Evolutionary conservation across 2,888 invertebrate genomes (phyloP).

Genomic region (Conus canariensis): DNA sequence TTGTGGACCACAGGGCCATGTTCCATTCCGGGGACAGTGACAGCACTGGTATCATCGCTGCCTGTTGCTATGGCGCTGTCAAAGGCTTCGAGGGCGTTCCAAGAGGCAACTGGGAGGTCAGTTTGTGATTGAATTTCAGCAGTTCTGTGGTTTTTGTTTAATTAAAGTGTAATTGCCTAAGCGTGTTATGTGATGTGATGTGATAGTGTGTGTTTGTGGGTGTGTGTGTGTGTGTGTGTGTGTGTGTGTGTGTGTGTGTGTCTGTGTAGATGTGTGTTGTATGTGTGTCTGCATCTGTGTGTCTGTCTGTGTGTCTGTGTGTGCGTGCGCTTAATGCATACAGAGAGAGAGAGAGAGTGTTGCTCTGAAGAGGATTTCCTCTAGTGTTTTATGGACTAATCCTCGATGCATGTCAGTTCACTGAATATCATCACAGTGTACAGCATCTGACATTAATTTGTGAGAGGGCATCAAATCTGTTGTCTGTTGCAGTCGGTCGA

Average conservation of each 20-base stretch:
- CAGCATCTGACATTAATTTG: background rate
- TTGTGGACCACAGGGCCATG: constrained; percentile 42
- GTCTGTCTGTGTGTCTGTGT: background rate
- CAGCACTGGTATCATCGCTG: constrained; percentile 75
- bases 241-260: background rate
- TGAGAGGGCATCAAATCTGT: too few species aligned
- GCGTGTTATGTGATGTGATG: background rate
- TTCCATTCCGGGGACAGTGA: constrained; percentile 77
- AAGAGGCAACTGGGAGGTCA: constrained; percentile 67
- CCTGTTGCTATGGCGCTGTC: constrained; percentile 73
- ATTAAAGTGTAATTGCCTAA: background rate
- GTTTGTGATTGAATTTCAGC: background rate
- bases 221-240: background rate
- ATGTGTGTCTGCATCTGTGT: background rate
- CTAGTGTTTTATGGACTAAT: too few species aligned
- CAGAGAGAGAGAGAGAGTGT: background rate
- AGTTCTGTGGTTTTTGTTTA: background rate
- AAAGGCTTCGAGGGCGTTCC: constrained; percentile 74
- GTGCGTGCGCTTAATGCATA: background rate
- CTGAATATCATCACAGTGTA: background rate
- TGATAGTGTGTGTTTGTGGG: background rate
- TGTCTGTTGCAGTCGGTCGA: constrained; percentile 56
- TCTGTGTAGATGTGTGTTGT: too few species aligned
- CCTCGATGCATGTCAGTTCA: background rate
- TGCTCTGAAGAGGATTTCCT: background rate